These are phyloP conservation scores for Anagrus nilaparvatae DNA, from an alignment of 1,140 invertebrate genomes.

Conservation along the genomic window DNA sequence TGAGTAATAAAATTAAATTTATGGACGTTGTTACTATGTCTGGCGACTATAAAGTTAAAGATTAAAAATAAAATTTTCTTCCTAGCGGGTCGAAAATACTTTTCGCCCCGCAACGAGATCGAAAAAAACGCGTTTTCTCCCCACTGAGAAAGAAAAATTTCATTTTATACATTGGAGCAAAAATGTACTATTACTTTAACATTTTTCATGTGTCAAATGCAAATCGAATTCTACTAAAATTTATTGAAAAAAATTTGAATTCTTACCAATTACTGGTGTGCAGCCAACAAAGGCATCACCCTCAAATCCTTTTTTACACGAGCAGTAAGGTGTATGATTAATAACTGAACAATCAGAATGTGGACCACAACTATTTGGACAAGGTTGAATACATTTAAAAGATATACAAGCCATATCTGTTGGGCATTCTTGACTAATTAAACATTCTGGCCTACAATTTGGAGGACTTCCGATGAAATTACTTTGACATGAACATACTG, in stretches of 20 bases:
- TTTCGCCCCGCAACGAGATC: no score
- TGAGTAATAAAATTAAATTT: no score
- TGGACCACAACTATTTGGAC: slow-evolving; percentile 60
- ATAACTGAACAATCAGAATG: slow-evolving; percentile 72
- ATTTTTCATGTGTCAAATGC: no score
- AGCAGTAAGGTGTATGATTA: slow-evolving; percentile 72
- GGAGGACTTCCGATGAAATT: slow-evolving; percentile 65
- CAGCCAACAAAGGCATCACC: slow-evolving; percentile 76
- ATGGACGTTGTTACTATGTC: no score
- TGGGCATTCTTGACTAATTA: slow-evolving; percentile 65
- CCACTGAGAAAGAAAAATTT: no score
- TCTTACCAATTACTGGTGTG: slow-evolving; percentile 36
- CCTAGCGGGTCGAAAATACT: no score
- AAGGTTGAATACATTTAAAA: slow-evolving; percentile 71
- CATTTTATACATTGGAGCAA: no score
- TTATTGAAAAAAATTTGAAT: not conserved
- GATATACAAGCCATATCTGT: slow-evolving; percentile 65
- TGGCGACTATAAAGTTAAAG: slow-evolving; percentile 21
- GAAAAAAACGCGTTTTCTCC: no score
- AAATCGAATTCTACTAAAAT: no score
- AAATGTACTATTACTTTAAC: no score
- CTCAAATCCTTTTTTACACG: slow-evolving; percentile 61
- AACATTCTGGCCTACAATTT: slow-evolving; percentile 64
- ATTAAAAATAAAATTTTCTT: not conserved
- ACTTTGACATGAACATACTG: slow-evolving; percentile 66